A percentile compares a stretch with the other conserved stretches of the same genome.
Conservation (phyloP, 2,113 vertebrate species). For the Gallinago undulata region DNA sequence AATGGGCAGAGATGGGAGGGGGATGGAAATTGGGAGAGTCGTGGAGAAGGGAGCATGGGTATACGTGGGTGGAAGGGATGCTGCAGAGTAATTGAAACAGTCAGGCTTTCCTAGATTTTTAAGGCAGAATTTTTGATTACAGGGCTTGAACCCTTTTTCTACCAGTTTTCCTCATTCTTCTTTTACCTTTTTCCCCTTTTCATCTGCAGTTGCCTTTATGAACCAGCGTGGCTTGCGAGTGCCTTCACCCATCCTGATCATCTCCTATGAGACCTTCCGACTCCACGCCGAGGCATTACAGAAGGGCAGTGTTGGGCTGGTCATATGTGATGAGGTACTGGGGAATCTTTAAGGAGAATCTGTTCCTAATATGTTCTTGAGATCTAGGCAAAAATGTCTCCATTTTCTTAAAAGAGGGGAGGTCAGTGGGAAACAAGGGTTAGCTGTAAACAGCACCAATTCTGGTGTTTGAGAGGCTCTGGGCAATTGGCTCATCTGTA, state of each 20-base stretch:
- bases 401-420: background rate
- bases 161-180: background rate
- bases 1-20: background rate
- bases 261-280: slow-evolving; percentile 96
- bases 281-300: slow-evolving; percentile 88
- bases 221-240: slow-evolving; percentile 86
- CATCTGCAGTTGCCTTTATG: slow-evolving; percentile 83
- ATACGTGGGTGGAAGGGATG: background rate
- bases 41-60: background rate
- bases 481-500: background rate
- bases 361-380: background rate
- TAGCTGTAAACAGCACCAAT: background rate
- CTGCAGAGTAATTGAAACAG: background rate
- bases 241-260: slow-evolving; percentile 91
- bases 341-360: background rate
- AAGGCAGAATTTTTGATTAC: background rate
- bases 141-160: background rate
- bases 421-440: background rate
- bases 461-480: background rate
- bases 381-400: background rate
- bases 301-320: slow-evolving; percentile 88
- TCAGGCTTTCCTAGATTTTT: background rate
- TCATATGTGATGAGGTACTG: slow-evolving; percentile 92
- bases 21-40: background rate
- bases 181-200: background rate